These are phyloP conservation scores for Catharus fuscescens DNA, from an alignment of 2,113 vertebrate species.

Conservation along the genomic window DNA sequence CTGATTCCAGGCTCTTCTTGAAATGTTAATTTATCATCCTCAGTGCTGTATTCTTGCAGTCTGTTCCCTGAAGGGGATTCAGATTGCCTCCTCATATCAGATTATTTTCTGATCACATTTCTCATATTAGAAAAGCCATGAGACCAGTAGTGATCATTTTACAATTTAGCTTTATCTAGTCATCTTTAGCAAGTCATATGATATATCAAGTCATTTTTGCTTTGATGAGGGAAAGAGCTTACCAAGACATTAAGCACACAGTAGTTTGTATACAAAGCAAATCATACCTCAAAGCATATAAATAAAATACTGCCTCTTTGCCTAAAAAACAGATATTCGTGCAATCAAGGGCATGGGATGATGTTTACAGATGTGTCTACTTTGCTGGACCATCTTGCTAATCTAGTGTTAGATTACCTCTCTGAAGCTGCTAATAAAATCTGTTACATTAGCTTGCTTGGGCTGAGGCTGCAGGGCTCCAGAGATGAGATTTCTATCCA, in stretches of 20 bases:
- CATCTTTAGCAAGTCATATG: slow-evolving; percentile 42
- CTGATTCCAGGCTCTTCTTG: slow-evolving; percentile 48
- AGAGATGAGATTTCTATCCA: slow-evolving; percentile 42
- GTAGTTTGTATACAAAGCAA: slow-evolving; percentile 48
- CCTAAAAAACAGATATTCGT: not conserved
- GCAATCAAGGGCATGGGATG: not conserved
- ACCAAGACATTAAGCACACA: slow-evolving; percentile 50
- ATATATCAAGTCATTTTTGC: slow-evolving; percentile 23
- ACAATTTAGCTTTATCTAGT: slow-evolving; percentile 59
- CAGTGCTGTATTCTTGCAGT: not conserved
- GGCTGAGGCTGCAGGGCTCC: not conserved
- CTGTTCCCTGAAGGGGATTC: slow-evolving; percentile 48
- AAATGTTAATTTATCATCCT: slow-evolving; percentile 63
- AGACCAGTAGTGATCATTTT: slow-evolving; percentile 43
- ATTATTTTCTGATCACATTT: slow-evolving; percentile 67
- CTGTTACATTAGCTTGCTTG: not conserved
- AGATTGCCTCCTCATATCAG: slow-evolving; percentile 35
- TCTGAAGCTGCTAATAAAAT: slow-evolving; percentile 47
- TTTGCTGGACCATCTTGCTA: slow-evolving; percentile 43
- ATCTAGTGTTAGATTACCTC: slow-evolving; percentile 38
- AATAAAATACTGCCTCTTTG: slow-evolving; percentile 25
- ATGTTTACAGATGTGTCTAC: not conserved
- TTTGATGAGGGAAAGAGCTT: slow-evolving; percentile 28
- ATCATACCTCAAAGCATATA: not conserved
- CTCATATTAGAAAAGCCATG: slow-evolving; percentile 23